A percentile compares a stretch with the other conserved stretches of the same genome.
phyloP scores from a whole-genome alignment of 2,797 vertebrate genomes.

The Setipinna tenuifilis region DNA sequence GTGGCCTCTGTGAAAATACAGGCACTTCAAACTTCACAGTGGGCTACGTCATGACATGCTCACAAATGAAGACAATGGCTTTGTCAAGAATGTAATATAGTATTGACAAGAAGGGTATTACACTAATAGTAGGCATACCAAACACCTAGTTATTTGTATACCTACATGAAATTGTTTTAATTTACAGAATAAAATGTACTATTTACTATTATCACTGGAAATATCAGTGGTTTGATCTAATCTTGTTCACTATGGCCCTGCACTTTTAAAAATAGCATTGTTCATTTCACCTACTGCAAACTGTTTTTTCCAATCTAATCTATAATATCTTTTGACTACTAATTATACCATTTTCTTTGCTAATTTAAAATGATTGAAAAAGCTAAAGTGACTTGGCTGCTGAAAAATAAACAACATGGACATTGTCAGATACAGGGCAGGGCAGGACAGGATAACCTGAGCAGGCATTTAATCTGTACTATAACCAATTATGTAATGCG shows the following conservation, averaged over 20 bases:
- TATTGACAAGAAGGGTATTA: neutral
- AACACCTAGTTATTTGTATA: neutral
- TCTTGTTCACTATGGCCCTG: neutral
- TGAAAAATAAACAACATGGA: neutral
- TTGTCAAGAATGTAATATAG: slow-evolving; percentile 36
- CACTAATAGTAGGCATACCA: neutral
- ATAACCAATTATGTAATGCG: neutral
- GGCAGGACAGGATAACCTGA: neutral
- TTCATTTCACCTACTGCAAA: too few relatives aligned
- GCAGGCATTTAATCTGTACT: neutral
- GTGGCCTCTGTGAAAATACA: slow-evolving; percentile 47
- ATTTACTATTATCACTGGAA: too few relatives aligned
- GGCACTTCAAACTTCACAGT: slow-evolving; percentile 44
- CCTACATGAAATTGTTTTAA: neutral
- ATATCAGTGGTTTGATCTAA: too few relatives aligned
- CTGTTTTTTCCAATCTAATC: too few relatives aligned
- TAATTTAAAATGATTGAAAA: too few relatives aligned
- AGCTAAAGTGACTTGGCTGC: too few relatives aligned
- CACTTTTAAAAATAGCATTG: neutral
- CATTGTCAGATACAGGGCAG: neutral
- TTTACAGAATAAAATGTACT: too few relatives aligned
- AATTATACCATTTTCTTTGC: too few relatives aligned
- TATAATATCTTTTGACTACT: too few relatives aligned
- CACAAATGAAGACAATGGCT: slow-evolving; percentile 48
- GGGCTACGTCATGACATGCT: slow-evolving; percentile 42